These are phyloP conservation scores for Neocrepidodera transversa DNA, from an alignment of 2,888 invertebrate species.

Conservation along the genomic window DNA sequence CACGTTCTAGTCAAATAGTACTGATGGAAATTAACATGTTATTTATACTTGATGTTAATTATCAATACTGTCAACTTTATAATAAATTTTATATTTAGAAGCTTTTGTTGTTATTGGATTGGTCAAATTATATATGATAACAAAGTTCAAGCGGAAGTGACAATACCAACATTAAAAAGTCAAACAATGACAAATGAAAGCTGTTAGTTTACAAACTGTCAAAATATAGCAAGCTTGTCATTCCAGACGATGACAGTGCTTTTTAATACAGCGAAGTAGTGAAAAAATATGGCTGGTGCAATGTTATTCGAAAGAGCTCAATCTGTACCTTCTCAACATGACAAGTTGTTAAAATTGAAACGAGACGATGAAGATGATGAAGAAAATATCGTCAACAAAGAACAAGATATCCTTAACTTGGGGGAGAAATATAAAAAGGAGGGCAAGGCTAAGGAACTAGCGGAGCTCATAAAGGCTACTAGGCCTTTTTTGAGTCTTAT, in stretches of 20 bases:
- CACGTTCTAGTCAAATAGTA: too few relatives aligned
- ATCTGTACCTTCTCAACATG: constrained; percentile 77
- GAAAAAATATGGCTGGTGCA: constrained; percentile 82
- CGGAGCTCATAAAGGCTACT: constrained; percentile 92
- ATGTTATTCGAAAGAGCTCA: constrained; percentile 88
- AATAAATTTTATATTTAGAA: too few relatives aligned
- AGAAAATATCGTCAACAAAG: constrained; percentile 89
- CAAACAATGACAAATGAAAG: constrained; percentile 9
- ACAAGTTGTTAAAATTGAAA: constrained; percentile 80
- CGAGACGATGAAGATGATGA: constrained; percentile 84
- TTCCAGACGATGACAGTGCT: constrained; percentile 24
- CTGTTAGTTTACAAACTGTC: constrained; percentile 16
- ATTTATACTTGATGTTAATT: too few relatives aligned
- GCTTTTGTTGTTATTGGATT: too few relatives aligned
- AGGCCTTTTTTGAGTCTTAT: constrained; percentile 94
- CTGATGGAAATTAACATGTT: too few relatives aligned
- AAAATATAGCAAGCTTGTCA: constrained; percentile 15
- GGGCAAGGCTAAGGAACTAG: constrained; percentile 90
- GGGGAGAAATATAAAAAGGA: constrained; percentile 92
- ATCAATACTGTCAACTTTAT: too few relatives aligned
- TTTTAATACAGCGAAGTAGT: constrained; percentile 45
- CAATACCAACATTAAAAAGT: neutral
- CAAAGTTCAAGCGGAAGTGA: neutral
- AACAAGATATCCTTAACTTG: constrained; percentile 91
- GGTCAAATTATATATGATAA: too few relatives aligned